Evolutionary conservation across 2,888 invertebrate genomes (phyloP).

Genomic region (Leucoptera coffeella): DNA sequence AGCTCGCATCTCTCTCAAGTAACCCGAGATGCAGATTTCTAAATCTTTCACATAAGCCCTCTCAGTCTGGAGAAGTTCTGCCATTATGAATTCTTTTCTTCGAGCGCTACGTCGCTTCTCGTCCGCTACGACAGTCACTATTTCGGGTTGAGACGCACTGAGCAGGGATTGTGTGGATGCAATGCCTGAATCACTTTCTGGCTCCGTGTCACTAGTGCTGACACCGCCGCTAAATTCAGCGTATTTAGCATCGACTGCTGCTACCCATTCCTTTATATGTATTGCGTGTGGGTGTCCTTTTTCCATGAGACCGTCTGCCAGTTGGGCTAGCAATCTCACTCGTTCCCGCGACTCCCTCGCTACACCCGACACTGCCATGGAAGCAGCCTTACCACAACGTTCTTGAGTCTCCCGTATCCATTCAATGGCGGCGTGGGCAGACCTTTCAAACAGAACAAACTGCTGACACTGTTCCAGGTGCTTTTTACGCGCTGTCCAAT

Average conservation of each 20-base stretch:
- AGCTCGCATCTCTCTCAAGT: slow-evolving; percentile 72
- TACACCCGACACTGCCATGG: slow-evolving; percentile 62
- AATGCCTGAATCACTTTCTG: slow-evolving; percentile 45
- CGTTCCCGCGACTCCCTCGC: slow-evolving; percentile 93
- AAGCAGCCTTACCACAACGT: slow-evolving; percentile 40
- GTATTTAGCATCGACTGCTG: slow-evolving; percentile 78
- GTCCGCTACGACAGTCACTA: slow-evolving; percentile 23
- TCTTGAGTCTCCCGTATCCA: slow-evolving; percentile 90
- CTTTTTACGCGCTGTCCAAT: slow-evolving; percentile 95
- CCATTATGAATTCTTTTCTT: slow-evolving; percentile 98
- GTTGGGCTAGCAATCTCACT: slow-evolving; percentile 85
- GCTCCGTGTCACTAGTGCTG: slow-evolving; percentile 59
- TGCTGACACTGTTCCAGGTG: slow-evolving; percentile 96
- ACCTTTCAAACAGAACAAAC: slow-evolving; percentile 88
- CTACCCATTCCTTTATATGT: slow-evolving; percentile 93
- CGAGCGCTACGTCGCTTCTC: slow-evolving; percentile 91
- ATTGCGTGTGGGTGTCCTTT: slow-evolving; percentile 94
- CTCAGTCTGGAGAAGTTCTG: slow-evolving; percentile 93
- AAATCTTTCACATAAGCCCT: slow-evolving; percentile 95
- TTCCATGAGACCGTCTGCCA: slow-evolving; percentile 92
- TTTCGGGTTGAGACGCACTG: slow-evolving; percentile 21
- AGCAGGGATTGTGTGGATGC: slow-evolving; percentile 52
- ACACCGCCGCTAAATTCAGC: slow-evolving; percentile 93
- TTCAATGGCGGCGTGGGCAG: slow-evolving; percentile 90
- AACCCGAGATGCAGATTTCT: slow-evolving; percentile 86